These are phyloP conservation scores for Hypotaenidia philippensis DNA, from an alignment of 2,797 vertebrate species.

Conservation along the genomic window DNA sequence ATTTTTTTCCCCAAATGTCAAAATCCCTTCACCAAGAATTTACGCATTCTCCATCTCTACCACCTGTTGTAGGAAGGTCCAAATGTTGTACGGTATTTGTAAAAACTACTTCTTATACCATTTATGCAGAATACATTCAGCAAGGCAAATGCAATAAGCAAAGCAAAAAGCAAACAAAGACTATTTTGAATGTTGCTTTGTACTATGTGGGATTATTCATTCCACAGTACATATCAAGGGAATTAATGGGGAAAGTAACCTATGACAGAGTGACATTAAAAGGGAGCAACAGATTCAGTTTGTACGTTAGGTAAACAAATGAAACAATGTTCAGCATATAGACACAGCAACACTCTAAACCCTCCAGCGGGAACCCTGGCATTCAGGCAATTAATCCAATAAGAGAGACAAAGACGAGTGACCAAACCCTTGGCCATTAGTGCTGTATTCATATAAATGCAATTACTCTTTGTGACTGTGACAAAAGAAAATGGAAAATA, in stretches of 20 bases:
- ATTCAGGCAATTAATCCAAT: not conserved
- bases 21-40: not conserved
- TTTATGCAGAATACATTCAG: not conserved
- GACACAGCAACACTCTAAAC: not conserved
- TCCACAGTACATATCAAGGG: not conserved
- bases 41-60: not conserved
- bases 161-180: not conserved
- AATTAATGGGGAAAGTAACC: not conserved
- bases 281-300: not conserved
- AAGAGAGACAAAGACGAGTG: not conserved
- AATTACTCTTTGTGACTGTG: not conserved
- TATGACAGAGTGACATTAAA: not conserved
- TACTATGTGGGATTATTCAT: not conserved
- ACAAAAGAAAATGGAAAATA: not conserved
- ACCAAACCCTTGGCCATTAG: conserved; percentile 1
- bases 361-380: not conserved
- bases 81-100: not conserved
- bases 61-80: not conserved
- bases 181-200: not conserved
- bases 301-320: not conserved
- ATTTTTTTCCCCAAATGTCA: not conserved
- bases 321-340: not conserved
- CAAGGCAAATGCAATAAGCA: not conserved
- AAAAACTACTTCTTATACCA: not conserved
- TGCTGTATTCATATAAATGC: not conserved